These are phyloP conservation scores for Chloebia gouldiae DNA, from an alignment of 2,113 vertebrate genomes.

Conservation along the genomic window DNA sequence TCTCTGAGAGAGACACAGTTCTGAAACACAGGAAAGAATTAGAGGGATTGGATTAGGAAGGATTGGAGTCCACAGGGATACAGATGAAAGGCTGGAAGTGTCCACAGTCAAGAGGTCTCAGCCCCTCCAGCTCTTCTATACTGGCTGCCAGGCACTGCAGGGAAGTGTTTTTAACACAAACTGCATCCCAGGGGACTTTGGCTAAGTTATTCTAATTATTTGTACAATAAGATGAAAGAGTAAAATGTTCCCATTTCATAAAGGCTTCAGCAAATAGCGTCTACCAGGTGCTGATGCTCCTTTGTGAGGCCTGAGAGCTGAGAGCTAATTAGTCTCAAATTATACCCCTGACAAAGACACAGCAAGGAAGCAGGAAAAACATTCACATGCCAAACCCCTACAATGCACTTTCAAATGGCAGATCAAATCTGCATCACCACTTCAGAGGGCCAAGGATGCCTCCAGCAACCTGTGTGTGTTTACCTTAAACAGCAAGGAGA, in stretches of 20 bases:
- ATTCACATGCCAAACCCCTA: not conserved
- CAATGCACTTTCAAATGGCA: not conserved
- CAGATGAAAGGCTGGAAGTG: not conserved
- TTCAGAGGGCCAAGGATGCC: slow-evolving; percentile 22
- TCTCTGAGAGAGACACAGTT: not conserved
- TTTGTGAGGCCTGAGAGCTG: slow-evolving; percentile 27
- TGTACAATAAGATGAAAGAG: slow-evolving; percentile 18
- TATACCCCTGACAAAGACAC: slow-evolving; percentile 11
- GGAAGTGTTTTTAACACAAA: not conserved
- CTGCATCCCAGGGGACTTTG: not conserved
- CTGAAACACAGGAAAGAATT: not conserved
- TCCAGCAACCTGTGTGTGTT: not conserved
- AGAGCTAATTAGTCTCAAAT: slow-evolving; percentile 50
- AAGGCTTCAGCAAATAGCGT: slow-evolving; percentile 15
- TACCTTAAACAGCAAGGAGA: not conserved
- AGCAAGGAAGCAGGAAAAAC: not conserved
- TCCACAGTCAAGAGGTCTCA: not conserved
- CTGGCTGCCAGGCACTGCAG: not conserved
- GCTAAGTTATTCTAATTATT: slow-evolving; percentile 22
- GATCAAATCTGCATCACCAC: not conserved
- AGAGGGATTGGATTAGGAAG: not conserved
- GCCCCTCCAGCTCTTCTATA: not conserved
- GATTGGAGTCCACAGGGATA: not conserved
- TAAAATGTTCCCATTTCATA: not conserved
- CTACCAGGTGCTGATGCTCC: slow-evolving; percentile 11